Percentiles rank a stretch among this genome's conserved stretches.
These are phyloP conservation scores for Pyrocephalus nanus DNA, from an alignment of 2,797 vertebrate genomes.

Conservation along the genomic window DNA sequence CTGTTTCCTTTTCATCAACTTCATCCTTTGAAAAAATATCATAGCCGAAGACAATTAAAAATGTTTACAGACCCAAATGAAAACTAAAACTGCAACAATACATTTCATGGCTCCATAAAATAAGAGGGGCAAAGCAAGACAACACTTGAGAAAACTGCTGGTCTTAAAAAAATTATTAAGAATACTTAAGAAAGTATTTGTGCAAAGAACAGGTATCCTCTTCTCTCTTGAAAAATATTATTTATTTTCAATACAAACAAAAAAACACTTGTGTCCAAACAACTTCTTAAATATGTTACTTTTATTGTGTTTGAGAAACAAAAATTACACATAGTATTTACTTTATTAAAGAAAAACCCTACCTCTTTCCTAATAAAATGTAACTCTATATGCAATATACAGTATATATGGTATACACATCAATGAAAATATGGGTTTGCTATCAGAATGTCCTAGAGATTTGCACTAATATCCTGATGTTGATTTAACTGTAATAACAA, in stretches of 20 bases:
- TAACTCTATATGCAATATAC: not conserved
- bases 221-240: not conserved
- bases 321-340: not conserved
- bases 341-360: not conserved
- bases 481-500: not conserved
- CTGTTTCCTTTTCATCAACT: constrained; percentile 63
- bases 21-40: constrained; percentile 74
- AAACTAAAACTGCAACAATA: not conserved
- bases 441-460: not conserved
- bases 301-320: not conserved
- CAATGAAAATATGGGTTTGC: not conserved
- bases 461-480: not conserved
- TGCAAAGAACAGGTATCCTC: not conserved
- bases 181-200: not conserved
- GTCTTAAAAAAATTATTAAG: not conserved
- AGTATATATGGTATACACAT: not conserved
- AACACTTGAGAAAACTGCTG: not conserved
- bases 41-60: constrained; percentile 35
- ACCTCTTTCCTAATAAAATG: not conserved
- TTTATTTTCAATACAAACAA: not conserved
- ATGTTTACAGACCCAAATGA: not conserved
- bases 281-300: not conserved
- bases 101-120: not conserved
- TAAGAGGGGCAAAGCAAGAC: not conserved
- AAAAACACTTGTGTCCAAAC: not conserved